A percentile compares a stretch with the other conserved stretches of the same genome.
Conservation (phyloP, 2,113 vertebrate species). For the Chaetodon auriga region DNA sequence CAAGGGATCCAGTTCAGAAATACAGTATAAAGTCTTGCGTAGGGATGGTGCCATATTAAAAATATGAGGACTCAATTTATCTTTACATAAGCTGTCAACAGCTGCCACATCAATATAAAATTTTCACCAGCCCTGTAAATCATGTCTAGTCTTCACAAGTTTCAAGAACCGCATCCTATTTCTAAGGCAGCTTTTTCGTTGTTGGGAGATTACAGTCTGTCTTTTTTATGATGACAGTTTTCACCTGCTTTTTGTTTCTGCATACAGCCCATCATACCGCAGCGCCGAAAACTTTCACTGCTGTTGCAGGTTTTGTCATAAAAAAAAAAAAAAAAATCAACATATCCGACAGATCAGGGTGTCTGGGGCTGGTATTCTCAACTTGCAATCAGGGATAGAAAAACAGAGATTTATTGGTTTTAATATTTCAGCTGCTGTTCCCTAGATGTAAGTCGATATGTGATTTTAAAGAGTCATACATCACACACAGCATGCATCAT, state of each 20-base stretch:
- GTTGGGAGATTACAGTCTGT: constrained; percentile 44
- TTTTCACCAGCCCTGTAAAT: constrained; percentile 14
- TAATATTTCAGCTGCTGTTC: neutral
- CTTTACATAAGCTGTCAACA: constrained; percentile 6
- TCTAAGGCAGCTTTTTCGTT: constrained; percentile 9
- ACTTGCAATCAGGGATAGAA: neutral
- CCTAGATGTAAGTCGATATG: neutral
- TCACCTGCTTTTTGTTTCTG: constrained; percentile 33
- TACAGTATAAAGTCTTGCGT: neutral
- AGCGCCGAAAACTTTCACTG: constrained; percentile 13
- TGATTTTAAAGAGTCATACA: neutral
- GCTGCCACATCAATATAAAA: neutral
- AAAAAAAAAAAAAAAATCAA: neutral
- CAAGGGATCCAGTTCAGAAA: neutral
- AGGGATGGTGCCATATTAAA: neutral
- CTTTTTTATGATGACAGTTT: constrained; percentile 33
- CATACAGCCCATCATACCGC: constrained; percentile 5
- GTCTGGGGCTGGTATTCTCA: neutral
- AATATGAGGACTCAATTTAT: constrained; percentile 7
- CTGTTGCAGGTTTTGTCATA: neutral
- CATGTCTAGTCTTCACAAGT: neutral
- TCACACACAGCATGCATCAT: neutral
- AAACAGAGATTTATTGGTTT: neutral
- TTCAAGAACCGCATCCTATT: constrained; percentile 7
- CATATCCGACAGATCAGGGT: neutral